Evolutionary conservation across 2,797 vertebrate genomes (phyloP), one percentile per base, ranked within the genome.

Genomic region (Sylvilagus floridanus): DNA sequence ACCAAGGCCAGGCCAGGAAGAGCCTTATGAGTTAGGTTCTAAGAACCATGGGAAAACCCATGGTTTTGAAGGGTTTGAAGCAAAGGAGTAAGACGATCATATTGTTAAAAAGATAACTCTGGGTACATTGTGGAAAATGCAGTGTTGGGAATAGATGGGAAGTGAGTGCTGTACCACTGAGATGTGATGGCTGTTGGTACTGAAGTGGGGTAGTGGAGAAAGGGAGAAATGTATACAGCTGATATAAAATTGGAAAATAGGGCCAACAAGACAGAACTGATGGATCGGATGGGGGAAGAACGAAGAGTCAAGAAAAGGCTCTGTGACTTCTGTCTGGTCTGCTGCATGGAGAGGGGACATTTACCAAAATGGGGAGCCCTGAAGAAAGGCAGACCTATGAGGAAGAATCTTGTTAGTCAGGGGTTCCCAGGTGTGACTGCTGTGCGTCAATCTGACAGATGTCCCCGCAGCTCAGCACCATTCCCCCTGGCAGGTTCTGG

Each of bases 71-170:
- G 47, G 28, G 32, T 69, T 94, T 92, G 66, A 91, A 90, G 57
- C 63, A 89, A 86, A 91, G 52, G 21, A 24, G 9, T 54, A 82
- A n/a, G 50, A 16, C 37, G 19, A 37, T 95, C 22, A 26, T 32
- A 60, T 32, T 96, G 79, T 89, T 42, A 14, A 81, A 82, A 95
- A 89, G 50, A 32, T 54, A 85, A 81, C n/a, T 81, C 54, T 37
- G 66, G 19, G 54, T 86, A 37, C 4, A 65, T 22, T 5, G 3
- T 17, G 10, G 75, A 78, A 91, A 78, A 79, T 28, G 19, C 11
- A 82, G 10, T 62, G 52, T 54, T 10, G 32, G 77, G 37, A 91
- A 85, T 37, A 84, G 22, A 88, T 30, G 91, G 17, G 16, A 89
- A 21, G 17, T 24, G 5, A 2, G 2, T 93, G 42, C 7, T 21